These are phyloP conservation scores for Periophthalmodon schlosseri DNA, from an alignment of 2,113 vertebrate species.

Conservation along the genomic window DNA sequence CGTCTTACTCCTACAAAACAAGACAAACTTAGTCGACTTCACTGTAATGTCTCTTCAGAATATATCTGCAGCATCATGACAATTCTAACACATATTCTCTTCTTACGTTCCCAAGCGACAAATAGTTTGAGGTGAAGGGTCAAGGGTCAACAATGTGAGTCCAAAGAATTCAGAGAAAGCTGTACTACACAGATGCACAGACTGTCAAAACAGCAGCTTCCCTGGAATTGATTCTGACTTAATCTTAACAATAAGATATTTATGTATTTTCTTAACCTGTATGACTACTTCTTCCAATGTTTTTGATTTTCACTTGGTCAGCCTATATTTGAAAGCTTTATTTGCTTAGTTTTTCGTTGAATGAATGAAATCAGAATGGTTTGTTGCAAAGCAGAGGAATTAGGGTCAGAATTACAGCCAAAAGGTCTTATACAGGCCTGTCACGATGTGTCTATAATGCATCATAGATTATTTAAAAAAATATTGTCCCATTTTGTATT, in stretches of 20 bases:
- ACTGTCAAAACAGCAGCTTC: constrained; percentile 10
- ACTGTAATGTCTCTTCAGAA: constrained; percentile 6
- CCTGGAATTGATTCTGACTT: constrained; percentile 3
- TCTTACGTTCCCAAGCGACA: constrained; percentile 43
- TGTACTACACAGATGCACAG: constrained; percentile 28
- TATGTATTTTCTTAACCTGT: neutral
- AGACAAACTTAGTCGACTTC: constrained; percentile 3
- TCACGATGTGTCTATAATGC: too few species aligned
- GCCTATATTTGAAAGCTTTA: neutral
- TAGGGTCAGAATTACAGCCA: neutral
- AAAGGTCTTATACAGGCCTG: too few species aligned
- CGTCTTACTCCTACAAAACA: neutral
- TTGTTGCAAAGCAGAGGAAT: neutral
- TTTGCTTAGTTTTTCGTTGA: neutral
- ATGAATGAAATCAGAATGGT: neutral
- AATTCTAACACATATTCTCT: constrained; percentile 43
- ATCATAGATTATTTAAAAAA: too few species aligned
- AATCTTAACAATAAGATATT: neutral
- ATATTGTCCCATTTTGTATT: too few species aligned
- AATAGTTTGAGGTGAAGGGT: constrained; percentile 55
- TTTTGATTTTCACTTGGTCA: neutral
- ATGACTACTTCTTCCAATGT: neutral
- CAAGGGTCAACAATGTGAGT: constrained; percentile 36
- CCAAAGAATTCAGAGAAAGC: constrained; percentile 30
- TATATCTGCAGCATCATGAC: constrained; percentile 10